Conservation (phyloP, 2,797 vertebrate genomes). For the Muscicapa comitata region DNA sequence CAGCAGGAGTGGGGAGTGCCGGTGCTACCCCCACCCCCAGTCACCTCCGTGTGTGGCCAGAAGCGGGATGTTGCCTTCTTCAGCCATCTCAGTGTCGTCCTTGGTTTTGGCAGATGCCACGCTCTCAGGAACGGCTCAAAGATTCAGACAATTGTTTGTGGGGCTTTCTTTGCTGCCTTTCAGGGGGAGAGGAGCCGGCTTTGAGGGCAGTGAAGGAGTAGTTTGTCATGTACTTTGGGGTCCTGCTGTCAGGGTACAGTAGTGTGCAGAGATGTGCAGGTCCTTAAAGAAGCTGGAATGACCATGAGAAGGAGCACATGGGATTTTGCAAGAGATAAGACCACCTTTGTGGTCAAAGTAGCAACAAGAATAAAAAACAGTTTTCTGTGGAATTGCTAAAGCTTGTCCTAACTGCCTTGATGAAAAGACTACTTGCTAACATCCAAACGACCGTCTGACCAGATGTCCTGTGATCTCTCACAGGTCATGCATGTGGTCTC, state of each 20-base stretch:
- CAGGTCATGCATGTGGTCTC: background rate
- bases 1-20: background rate
- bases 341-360: background rate
- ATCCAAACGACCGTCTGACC: background rate
- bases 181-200: background rate
- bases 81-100: accelerated
- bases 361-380: background rate
- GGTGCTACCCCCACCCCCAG: accelerated
- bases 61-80: accelerated
- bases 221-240: background rate
- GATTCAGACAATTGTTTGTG: background rate
- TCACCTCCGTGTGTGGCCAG: background rate
- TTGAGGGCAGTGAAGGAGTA: background rate
- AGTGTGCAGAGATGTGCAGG: background rate
- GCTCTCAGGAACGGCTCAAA: background rate
- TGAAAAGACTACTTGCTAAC: background rate
- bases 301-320: background rate
- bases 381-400: background rate
- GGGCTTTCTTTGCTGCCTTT: background rate
- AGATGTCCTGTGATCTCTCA: background rate
- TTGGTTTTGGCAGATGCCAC: background rate
- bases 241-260: background rate
- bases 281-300: background rate
- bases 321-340: background rate
- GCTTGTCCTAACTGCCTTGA: background rate